A percentile compares a stretch with the other conserved stretches of the same genome.
Evolutionary conservation across 1,140 invertebrate genomes (phyloP).

Genomic region (Papilio machaon): DNA sequence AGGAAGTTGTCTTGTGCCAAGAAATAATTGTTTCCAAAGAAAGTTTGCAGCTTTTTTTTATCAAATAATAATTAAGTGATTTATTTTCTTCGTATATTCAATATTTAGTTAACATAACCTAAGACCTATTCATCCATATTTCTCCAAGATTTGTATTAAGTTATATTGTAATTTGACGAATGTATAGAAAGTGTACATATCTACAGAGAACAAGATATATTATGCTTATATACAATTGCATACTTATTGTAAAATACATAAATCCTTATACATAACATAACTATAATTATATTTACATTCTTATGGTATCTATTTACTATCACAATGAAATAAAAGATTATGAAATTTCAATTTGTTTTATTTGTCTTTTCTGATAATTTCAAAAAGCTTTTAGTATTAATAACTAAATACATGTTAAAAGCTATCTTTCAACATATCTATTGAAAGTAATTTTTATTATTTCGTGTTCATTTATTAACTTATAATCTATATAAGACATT

Average conservation of each 20-base stretch:
- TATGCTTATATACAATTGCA: slow-evolving; percentile 73
- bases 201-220: slow-evolving; percentile 62
- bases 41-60: slow-evolving; percentile 24
- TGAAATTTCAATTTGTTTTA: slow-evolving; percentile 48
- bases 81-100: slow-evolving; percentile 27
- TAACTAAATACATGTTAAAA: too few species aligned
- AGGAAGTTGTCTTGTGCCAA: slow-evolving; percentile 68
- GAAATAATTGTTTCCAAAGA: slow-evolving; percentile 48
- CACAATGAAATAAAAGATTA: slow-evolving; percentile 74
- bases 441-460: too few species aligned
- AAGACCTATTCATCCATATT: slow-evolving; percentile 19
- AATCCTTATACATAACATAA: slow-evolving; percentile 46
- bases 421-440: too few species aligned
- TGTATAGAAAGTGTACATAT: slow-evolving; percentile 67
- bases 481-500: too few species aligned
- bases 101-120: slow-evolving; percentile 32
- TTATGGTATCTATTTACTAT: slow-evolving; percentile 75
- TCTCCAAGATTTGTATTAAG: neutral
- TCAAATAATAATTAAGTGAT: slow-evolving; percentile 28
- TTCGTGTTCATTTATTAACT: too few species aligned
- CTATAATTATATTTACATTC: slow-evolving; percentile 75
- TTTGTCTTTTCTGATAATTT: slow-evolving; percentile 42
- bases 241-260: slow-evolving; percentile 66
- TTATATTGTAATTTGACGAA: slow-evolving; percentile 34
- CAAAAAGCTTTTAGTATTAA: too few species aligned